Conservation (phyloP, 2,113 vertebrate genomes). For the Promerops cafer region DNA sequence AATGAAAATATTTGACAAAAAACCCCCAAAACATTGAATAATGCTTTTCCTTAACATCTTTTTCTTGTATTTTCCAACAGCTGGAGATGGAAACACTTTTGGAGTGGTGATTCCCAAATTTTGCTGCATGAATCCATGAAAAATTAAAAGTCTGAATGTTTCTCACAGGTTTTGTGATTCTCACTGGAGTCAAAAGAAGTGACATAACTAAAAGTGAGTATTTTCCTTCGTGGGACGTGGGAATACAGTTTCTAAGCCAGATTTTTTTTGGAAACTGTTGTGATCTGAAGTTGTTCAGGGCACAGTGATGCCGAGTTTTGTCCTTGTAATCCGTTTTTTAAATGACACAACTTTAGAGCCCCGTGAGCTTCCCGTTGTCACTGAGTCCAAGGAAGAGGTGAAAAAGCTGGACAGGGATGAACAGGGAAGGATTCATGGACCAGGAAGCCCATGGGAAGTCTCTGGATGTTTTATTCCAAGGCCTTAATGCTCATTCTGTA, state of each 20-base stretch:
- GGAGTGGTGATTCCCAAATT: not conserved
- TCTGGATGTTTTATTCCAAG: not conserved
- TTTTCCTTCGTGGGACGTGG: not conserved
- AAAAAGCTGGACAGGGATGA: not conserved
- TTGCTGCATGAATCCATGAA: rapidly evolving
- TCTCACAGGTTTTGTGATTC: not conserved
- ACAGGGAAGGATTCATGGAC: not conserved
- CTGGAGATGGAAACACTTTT: rapidly evolving
- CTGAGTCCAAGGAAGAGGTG: not conserved
- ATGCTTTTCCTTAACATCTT: not conserved
- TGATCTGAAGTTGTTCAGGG: not conserved
- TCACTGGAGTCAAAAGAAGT: not conserved
- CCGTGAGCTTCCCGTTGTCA: not conserved
- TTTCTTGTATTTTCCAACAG: not conserved
- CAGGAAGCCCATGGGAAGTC: not conserved
- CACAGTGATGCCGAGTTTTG: not conserved
- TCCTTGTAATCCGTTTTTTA: not conserved
- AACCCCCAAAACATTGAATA: not conserved
- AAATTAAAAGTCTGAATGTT: rapidly evolving
- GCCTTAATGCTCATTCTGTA: not conserved
- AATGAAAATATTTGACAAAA: not conserved
- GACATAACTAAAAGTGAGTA: not conserved
- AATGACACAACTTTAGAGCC: not conserved
- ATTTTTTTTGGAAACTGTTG: not conserved
- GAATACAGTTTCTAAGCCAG: not conserved